Conservation (phyloP, 2,888 invertebrate species). For the Pegoplata infirma region DNA sequence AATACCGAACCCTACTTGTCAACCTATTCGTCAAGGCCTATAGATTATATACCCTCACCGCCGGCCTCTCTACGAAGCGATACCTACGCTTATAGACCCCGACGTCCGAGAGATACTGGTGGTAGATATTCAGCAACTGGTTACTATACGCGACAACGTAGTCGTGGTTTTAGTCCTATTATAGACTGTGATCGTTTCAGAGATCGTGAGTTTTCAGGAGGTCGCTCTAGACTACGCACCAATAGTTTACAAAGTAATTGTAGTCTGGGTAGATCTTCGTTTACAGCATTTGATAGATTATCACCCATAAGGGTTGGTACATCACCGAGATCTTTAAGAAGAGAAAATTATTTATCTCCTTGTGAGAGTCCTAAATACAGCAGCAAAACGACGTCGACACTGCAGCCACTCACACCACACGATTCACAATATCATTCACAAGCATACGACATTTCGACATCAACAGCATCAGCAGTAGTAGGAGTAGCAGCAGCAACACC, state of each 20-base stretch:
- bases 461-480: conserved; percentile 26
- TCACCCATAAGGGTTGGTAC: conserved; percentile 45
- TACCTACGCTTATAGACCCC: conserved; percentile 56
- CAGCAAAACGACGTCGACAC: conserved; percentile 60
- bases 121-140: conserved; percentile 59
- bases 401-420: conserved; percentile 45
- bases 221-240: conserved; percentile 43
- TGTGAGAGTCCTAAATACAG: conserved; percentile 61
- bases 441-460: conserved; percentile 51
- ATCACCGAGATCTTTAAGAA: conserved; percentile 46
- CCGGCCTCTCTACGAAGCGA: conserved; percentile 59
- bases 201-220: conserved; percentile 55
- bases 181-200: conserved; percentile 59
- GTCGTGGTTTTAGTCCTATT: conserved; percentile 52
- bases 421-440: conserved; percentile 56
- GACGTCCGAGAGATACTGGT: conserved; percentile 38
- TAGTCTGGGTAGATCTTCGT: conserved; percentile 43
- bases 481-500: conserved; percentile 64
- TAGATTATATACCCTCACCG: conserved; percentile 58
- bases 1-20: conserved; percentile 59
- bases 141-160: conserved; percentile 54
- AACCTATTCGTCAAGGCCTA: conserved; percentile 57
- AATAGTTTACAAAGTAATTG: conserved; percentile 58
- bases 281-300: conserved; percentile 43
- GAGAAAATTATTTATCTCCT: conserved; percentile 61